Evolutionary conservation across 2,113 vertebrate species (phyloP).

Genomic region (Aleadryas rufinucha): DNA sequence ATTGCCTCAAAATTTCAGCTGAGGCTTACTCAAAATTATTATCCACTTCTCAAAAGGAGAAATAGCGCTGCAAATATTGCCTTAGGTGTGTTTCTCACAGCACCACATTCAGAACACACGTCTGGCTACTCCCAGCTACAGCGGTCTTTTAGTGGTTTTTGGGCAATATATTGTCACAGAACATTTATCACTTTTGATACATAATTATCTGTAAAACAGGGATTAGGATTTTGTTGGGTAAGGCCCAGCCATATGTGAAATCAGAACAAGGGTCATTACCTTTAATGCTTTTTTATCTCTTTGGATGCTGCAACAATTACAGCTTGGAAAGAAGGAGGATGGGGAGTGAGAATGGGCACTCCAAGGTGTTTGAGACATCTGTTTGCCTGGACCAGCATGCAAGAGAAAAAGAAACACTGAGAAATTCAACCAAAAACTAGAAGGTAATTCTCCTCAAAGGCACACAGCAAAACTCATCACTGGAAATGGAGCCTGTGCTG

Average conservation of each 20-base stretch:
- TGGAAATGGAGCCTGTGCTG: background rate
- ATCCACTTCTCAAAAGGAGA: background rate
- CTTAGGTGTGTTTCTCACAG: background rate
- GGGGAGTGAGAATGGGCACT: background rate
- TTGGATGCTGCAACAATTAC: background rate
- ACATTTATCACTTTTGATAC: slow-evolving; percentile 44
- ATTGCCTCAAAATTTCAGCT: background rate
- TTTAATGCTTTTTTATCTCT: slow-evolving; percentile 51
- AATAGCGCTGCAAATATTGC: background rate
- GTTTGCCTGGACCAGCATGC: background rate
- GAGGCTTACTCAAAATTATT: background rate
- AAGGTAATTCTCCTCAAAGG: background rate
- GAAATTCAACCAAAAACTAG: background rate
- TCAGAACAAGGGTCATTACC: slow-evolving; percentile 42
- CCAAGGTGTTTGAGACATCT: slow-evolving; percentile 17
- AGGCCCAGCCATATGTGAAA: slow-evolving; percentile 25
- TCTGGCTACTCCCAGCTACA: background rate
- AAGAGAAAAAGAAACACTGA: background rate
- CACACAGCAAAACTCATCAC: background rate
- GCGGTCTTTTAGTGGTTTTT: background rate
- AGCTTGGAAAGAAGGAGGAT: background rate
- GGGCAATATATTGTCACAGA: slow-evolving; percentile 21
- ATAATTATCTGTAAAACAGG: slow-evolving; percentile 27
- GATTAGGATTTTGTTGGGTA: slow-evolving; percentile 40
- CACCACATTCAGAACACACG: background rate